phyloP scores from a whole-genome alignment of 2,113 vertebrate genomes.

The Silurus asotus region DNA sequence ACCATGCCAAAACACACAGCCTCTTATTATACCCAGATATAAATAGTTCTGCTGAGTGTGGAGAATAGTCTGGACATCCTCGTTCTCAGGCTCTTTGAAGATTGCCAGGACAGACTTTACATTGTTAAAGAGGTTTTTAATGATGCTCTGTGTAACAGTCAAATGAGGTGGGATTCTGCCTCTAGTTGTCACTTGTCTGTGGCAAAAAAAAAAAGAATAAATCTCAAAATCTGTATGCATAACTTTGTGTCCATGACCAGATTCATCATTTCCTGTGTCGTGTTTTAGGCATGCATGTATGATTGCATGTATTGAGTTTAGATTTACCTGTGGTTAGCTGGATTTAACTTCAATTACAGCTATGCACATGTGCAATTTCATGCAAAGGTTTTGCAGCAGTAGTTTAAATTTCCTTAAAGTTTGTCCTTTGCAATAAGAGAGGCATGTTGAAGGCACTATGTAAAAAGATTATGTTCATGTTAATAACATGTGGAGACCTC shows the following conservation, averaged over 20 bases:
- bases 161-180: conserved; percentile 50
- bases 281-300: not conserved
- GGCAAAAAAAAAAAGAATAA: not conserved
- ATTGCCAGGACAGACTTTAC: conserved; percentile 28
- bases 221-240: not conserved
- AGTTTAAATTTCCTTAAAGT: not conserved
- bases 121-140: conserved; percentile 22
- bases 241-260: not conserved
- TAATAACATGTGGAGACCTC: not conserved
- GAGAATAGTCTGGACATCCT: conserved; percentile 48
- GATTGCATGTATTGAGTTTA: not conserved
- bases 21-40: conserved; percentile 53
- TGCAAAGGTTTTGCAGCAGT: not conserved
- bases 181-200: conserved; percentile 42
- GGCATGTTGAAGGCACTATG: not conserved
- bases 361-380: not conserved
- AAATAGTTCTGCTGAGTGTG: conserved; percentile 53
- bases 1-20: conserved; percentile 50
- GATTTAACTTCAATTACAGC: conserved; percentile 7
- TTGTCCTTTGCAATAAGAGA: not conserved
- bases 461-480: not conserved
- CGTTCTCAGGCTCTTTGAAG: conserved; percentile 38
- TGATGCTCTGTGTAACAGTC: conserved; percentile 36
- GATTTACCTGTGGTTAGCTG: not conserved
- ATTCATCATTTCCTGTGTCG: not conserved